A percentile compares a stretch with the other conserved stretches of the same genome.
Conservation (phyloP, 92 coral and sea anemone species). For the Desmophyllum pertusum region DNA sequence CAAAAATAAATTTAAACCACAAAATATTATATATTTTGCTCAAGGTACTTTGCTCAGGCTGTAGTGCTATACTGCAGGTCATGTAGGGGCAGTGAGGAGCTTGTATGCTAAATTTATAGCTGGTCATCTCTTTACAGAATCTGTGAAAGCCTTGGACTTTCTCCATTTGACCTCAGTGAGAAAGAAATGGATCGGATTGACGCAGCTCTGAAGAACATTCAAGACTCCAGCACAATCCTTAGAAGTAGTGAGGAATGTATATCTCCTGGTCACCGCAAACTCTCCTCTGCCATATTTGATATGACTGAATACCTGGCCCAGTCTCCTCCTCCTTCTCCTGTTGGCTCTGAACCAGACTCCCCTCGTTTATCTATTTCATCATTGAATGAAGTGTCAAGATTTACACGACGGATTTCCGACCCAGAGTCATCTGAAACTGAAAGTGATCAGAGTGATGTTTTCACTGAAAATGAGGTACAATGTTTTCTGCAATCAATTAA, state of each 20-base stretch:
- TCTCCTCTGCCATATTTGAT: slow-evolving; percentile 82
- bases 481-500: not conserved
- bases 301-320: slow-evolving; percentile 75
- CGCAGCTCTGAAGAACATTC: slow-evolving; percentile 55
- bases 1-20: too few species aligned
- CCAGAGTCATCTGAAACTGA: slow-evolving; percentile 87
- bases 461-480: slow-evolving; percentile 64
- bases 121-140: slow-evolving; percentile 59
- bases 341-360: slow-evolving; percentile 56
- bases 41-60: too few species aligned
- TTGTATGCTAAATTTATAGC: not conserved
- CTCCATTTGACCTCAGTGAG: slow-evolving; percentile 91
- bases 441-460: slow-evolving; percentile 80
- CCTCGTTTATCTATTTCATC: slow-evolving; percentile 62
- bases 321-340: slow-evolving; percentile 82
- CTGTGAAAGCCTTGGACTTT: slow-evolving; percentile 82
- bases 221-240: slow-evolving; percentile 77
- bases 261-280: slow-evolving; percentile 64
- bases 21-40: too few species aligned
- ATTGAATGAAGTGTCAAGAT: slow-evolving; percentile 36
- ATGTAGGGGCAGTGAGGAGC: not conserved
- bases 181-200: slow-evolving; percentile 79
- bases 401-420: slow-evolving; percentile 48
- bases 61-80: not conserved
- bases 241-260: slow-evolving; percentile 65